These are phyloP conservation scores for Engraulis encrasicolus DNA, from an alignment of 2,113 vertebrate genomes.

Conservation along the genomic window DNA sequence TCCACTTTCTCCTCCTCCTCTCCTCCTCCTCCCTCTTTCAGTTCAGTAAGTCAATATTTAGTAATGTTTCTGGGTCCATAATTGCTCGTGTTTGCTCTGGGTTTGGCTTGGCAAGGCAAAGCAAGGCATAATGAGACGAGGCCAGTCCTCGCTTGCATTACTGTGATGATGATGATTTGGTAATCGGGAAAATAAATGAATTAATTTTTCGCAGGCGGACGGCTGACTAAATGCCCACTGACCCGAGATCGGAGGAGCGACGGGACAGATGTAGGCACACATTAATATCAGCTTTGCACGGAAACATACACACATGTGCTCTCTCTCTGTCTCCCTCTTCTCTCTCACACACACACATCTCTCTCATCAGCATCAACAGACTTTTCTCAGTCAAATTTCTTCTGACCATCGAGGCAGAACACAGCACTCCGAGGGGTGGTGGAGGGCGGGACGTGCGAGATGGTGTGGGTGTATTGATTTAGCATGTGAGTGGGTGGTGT, in stretches of 20 bases:
- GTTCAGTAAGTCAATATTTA: constrained; percentile 68
- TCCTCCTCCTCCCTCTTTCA: too few relatives aligned
- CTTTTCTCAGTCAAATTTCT: not conserved
- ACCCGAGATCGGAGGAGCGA: constrained; percentile 10
- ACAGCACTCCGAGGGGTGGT: not conserved
- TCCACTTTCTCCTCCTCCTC: too few relatives aligned
- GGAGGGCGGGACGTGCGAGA: not conserved
- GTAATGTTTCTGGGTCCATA: constrained; percentile 16
- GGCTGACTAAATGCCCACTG: constrained; percentile 31
- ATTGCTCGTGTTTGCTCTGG: not conserved
- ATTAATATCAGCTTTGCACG: not conserved
- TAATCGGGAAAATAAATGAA: constrained; percentile 32
- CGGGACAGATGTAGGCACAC: not conserved
- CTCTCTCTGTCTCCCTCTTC: too few relatives aligned
- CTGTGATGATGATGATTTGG: constrained; percentile 24
- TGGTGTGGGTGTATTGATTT: not conserved
- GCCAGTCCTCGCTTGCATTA: not conserved
- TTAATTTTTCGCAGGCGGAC: constrained; percentile 29
- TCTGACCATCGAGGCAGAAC: not conserved
- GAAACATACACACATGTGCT: not conserved
- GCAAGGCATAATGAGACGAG: too few relatives aligned
- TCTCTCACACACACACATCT: constrained; percentile 12
- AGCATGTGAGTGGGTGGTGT: not conserved
- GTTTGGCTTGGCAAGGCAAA: not conserved
- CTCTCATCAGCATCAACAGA: not conserved